phyloP scores from a whole-genome alignment of 2,797 vertebrate species.

The Schizopygopsis pylzovi region DNA sequence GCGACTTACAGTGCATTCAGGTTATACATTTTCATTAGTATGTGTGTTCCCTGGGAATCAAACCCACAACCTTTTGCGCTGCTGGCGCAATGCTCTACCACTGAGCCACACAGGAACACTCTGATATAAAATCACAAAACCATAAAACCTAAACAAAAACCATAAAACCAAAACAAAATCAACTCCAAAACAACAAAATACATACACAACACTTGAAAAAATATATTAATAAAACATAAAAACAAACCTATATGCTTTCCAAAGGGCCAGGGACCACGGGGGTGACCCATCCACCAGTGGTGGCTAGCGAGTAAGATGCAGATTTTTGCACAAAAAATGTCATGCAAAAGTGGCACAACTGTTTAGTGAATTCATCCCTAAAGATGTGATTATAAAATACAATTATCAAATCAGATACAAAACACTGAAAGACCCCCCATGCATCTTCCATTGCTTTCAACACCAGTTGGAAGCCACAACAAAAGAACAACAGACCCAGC shows the following conservation, averaged over 20 bases:
- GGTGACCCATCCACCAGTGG: background rate
- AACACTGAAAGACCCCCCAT: constrained; percentile 72
- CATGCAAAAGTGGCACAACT: background rate
- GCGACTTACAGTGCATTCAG: no score
- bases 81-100: no score
- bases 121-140: background rate
- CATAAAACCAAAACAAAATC: background rate
- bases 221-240: background rate
- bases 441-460: constrained; percentile 66
- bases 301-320: background rate
- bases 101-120: no score
- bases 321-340: background rate
- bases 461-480: constrained; percentile 60
- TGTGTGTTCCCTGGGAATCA: no score
- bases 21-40: no score
- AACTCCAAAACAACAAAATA: no score
- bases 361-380: constrained; percentile 53
- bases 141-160: background rate
- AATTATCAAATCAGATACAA: constrained; percentile 74
- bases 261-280: background rate
- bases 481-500: constrained; percentile 68
- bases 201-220: no score
- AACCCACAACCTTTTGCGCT: no score
- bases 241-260: background rate
- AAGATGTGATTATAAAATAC: constrained; percentile 75